Base-by-base conservation (phyloP, 2,797 vertebrate species). In the Etheostoma nigrum region DNA sequence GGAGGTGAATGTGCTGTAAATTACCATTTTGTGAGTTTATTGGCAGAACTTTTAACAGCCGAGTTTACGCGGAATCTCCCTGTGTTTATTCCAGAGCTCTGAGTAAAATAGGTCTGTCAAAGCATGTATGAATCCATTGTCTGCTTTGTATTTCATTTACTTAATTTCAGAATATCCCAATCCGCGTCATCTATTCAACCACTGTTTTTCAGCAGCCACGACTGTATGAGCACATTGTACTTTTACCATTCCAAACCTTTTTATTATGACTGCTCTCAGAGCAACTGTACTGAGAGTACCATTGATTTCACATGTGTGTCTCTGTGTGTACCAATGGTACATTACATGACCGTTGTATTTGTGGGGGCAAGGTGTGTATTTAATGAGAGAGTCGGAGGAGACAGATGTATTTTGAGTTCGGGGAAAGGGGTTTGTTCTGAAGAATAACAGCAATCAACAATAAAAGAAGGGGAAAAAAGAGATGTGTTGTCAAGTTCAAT, bases 1-100 rank as follows among this genome's bases (percentile, higher is more conserved):
- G 19, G 92, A 90, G 86, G 85, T 93, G 94, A 96, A 95, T 95
- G 94, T 96, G 93, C 76, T 92, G 90, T 95, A 90, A 92, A 93
- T 91, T 64, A 93, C 80, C 90, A 85, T 91, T 92, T 84, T 87
- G 90, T 92, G 91, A 86, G 86, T 91, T 85, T 79, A 75, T 86
- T 83, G 81, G 55, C 78, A 81, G 82, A 91, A 85, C 65, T 79
- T 90, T 86, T 81, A 85, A 79, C 83, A 74, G 52, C 58, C 5
- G 78, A 81, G 69, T 85, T 45, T 64, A 81, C 85, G 72, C 64
- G 8, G 60, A 77, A 68, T 85, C 75, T 83, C 85, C 72, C 59
- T 45, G 40, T 69, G 84, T 82, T 84, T 74, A 84, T 88, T 75
- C 71, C 85, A 82, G 84, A 40, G 15, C 59, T 72, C 45, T 33